Conservation (phyloP, 2,888 invertebrate species). For the Philhelius pedissequus region DNA sequence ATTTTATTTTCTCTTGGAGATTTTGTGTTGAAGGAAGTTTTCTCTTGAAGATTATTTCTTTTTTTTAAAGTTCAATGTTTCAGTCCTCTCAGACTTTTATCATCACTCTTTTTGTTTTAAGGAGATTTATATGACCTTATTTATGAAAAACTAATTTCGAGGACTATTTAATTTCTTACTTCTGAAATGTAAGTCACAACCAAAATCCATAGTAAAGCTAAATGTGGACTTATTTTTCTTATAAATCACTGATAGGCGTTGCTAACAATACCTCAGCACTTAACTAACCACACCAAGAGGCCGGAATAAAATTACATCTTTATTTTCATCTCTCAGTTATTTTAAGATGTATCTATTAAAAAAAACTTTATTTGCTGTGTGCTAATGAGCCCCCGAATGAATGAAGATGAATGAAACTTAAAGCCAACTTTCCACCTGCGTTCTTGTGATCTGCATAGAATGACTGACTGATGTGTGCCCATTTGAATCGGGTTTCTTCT, state of each 20-base stretch:
- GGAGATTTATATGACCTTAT: no score
- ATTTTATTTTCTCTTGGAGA: no score
- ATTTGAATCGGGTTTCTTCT: constrained; percentile 12
- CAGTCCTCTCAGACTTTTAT: no score
- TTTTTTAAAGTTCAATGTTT: no score
- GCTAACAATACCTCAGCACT: not conserved
- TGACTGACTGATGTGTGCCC: constrained; percentile 19
- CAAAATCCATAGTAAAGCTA: no score
- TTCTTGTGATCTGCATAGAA: constrained; percentile 16
- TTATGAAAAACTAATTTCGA: no score
- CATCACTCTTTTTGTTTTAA: no score
- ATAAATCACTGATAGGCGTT: not conserved
- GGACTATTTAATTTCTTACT: no score
- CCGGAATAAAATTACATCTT: not conserved
- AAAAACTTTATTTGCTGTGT: not conserved
- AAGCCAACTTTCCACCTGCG: constrained; percentile 18
- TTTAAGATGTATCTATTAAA: not conserved
- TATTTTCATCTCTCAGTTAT: not conserved
- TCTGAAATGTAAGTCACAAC: no score
- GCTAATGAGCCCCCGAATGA: constrained; percentile 10
- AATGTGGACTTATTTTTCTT: not conserved
- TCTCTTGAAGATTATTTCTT: no score
- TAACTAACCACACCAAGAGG: not conserved
- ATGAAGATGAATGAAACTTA: not conserved
- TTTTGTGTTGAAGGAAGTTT: no score